Base-by-base conservation (phyloP, 2,888 invertebrate genomes). In the Eristalis tenax region DNA sequence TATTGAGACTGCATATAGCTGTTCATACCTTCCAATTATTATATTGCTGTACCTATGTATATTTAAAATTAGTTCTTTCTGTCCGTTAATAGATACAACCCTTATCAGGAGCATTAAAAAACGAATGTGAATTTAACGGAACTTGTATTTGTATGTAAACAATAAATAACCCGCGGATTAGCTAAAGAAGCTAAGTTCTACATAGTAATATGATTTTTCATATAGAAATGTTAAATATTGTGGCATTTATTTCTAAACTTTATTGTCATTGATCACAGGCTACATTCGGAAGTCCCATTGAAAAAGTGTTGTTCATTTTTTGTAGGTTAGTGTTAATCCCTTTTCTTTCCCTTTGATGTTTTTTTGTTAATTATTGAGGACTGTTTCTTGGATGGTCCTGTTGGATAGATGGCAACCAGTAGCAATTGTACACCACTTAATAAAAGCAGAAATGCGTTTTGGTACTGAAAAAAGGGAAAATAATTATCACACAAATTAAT, bases 341-440 rank as follows among this genome's bases (percentile, higher is more conserved):
- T 50, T 8, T 50, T 50, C 10, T 8, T 8, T 8, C 18, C 18
- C 18, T 50, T 50, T 6, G n/a, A 18, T 66, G 0, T 10, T 4
- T 6, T 69, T 68, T 32, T 69, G 15, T 50, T 50, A 18, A 8
- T 40, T 57, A 59, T 8, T 63, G 38, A 35, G 38, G 26, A 13
- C 56, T 50, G 4, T 11, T 4, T 32, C 1, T 89, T 83, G 59
- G 93, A 92, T 0, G 94, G 92, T 83, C 93, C 94, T 26, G 93
- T 93, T 0, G 97, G 97, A 91, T 95, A 97, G 71, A 96, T 94
- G 40, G 94, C 94, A 92, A 96, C 96, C 57, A 97, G 93, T 0
- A 94, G 93, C 71, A 97, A 91, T 91, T 97, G 97, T 35, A 94
- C 91, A 0, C 93, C 90, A 88, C 95, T 95, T 63, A 97, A 92